Percentiles rank a stretch among this genome's conserved stretches.
These are phyloP conservation scores for Philypnodon macrostomus DNA, from an alignment of 2,797 vertebrate genomes.

Conservation along the genomic window DNA sequence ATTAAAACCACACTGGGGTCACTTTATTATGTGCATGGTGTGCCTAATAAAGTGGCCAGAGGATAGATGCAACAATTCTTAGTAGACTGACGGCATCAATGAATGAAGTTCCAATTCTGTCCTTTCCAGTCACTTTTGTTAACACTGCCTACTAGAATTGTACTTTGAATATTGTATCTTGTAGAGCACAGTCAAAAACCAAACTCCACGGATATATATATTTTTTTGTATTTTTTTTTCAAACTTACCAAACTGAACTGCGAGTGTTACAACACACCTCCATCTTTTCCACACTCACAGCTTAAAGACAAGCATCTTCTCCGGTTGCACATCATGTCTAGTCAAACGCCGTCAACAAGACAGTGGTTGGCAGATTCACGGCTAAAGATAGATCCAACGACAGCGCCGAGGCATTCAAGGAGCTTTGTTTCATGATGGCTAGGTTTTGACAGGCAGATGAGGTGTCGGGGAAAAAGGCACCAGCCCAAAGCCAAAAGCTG, in stretches of 20 bases:
- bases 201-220: too few relatives aligned
- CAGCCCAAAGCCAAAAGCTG: slow-evolving; percentile 34
- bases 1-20: too few relatives aligned
- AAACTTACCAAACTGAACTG: slow-evolving; percentile 13
- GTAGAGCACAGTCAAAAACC: neutral
- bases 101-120: too few relatives aligned
- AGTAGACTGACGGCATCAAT: too few relatives aligned
- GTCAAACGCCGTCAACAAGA: slow-evolving; percentile 67
- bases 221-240: too few relatives aligned
- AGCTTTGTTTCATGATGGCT: slow-evolving; percentile 66
- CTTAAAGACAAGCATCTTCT: slow-evolving; percentile 59
- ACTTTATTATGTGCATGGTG: too few relatives aligned
- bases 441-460: slow-evolving; percentile 64
- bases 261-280: slow-evolving; percentile 6
- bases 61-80: too few relatives aligned
- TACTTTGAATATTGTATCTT: too few relatives aligned
- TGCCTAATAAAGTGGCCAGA: too few relatives aligned
- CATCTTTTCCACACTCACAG: slow-evolving; percentile 20
- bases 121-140: too few relatives aligned
- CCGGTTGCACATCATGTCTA: slow-evolving; percentile 67
- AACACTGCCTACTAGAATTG: too few relatives aligned
- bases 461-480: slow-evolving; percentile 47
- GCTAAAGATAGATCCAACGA: slow-evolving; percentile 74
- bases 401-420: slow-evolving; percentile 44
- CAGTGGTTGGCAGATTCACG: slow-evolving; percentile 55